Evolutionary conservation across 2,797 vertebrate species (phyloP), one percentile per base, ranked within the genome.

Genomic region (Myotis daubentonii): DNA sequence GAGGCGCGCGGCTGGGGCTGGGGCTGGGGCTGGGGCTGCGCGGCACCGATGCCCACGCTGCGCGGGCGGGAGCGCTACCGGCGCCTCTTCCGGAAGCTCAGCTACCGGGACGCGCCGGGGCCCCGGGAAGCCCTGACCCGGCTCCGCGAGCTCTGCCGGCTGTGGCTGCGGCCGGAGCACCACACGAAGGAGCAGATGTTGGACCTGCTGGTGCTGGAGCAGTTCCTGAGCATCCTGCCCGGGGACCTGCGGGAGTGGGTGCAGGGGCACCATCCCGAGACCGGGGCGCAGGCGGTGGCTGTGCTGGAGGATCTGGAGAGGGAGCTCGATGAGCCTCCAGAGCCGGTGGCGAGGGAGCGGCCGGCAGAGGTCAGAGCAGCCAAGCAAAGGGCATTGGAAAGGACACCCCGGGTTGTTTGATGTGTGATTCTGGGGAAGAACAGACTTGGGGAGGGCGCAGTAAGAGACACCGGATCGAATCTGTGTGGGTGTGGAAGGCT

Each of bases 131-230:
- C 96, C 8, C 93, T 96, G 1, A 41, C 62, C 55, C 96, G 65
- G 47, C 97, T 97, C 49, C 65, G 94, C 85, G 91, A 92, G 30
- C 93, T 96, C 5, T 96, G 97, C 94, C 30, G 84, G 11, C 96
- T 87, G 83, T 97, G 97, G 97, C 94, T 97, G 62, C 87, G 90
- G 72, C 97, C 97, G 0, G 96, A 97, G 36, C 41, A 72, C 41
- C 94, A 97, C 55, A 94, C 96, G 80, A 97, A 97, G 87, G 97
- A 96, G 91, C 95, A 96, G 88, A 96, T 97, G 49, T 36, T 96
- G 66, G 97, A 97, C 53, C 22, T 55, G 20, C 53, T 55, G 53
- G 53, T 55, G 53, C 53, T 55, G 53, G 20, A 9, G 53, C 53
- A 22, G 53, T 23, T 55, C 53, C 53, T 55, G 20, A 55, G 22